Evolutionary conservation across 2,888 invertebrate genomes (phyloP), one percentile per base, ranked within the genome.

Genomic region (Alsophila aescularia): DNA sequence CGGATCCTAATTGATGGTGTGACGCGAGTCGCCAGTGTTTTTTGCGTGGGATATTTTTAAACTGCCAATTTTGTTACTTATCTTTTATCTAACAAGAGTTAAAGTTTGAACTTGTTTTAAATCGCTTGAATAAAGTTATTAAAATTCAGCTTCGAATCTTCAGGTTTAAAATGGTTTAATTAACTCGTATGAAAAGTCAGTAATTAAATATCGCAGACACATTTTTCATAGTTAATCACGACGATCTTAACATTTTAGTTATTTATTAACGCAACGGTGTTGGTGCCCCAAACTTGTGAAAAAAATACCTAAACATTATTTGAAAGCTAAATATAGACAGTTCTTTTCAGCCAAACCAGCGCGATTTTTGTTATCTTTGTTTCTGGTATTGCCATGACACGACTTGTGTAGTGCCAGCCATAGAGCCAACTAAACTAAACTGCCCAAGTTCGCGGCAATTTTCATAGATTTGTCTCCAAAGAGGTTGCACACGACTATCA

Each of bases 401-500:
- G 1, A 7, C 8, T 24, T 24, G 2, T 24, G 24, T 8, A 24
- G 5, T 24, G 24, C 24, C 3, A 24, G 4, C 24, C 8, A 5
- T 24, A 7, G 18, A 4, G 18, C 18, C 18, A 18, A 18, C 5
- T 18, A 5, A 4, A 3, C 15, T 9, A 1, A 2, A 32, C 8
- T 1, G 21, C 39, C 31, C 12, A 39, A 31, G 40, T 27, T 16
- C 10, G 21, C 18, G 36, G 24, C 31, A 49, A 49, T 14, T 29
- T 34, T 50, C 35, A 55, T 54, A 54, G 58, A 49, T 52, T 45
- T 56, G 56, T 58, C 58, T 48, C 58, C 51, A 13, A 36, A 45
- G 57, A 52, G 57, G 48, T 39, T 42, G 41, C 47, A 53, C 42
- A 42, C 63, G 56, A 53, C 50, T 27, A 58, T 54, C 55, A n/a